Base-by-base conservation (phyloP, 2,888 invertebrate species). In the Pandemis corylana region DNA sequence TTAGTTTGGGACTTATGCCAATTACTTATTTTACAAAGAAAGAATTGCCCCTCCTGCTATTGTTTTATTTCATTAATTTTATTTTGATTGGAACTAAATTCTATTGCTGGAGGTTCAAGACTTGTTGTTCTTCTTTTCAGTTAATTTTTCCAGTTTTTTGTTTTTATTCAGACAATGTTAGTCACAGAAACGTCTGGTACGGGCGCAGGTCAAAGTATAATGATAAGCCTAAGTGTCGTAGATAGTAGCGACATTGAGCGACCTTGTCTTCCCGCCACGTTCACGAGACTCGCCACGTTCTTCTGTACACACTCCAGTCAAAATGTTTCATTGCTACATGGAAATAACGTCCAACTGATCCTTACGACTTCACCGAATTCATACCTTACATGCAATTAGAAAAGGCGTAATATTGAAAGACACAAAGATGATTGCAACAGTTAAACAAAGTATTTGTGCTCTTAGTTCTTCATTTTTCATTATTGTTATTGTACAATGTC, bases 191-290 rank as follows among this genome's bases (percentile, higher is more conserved):
- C 1, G 28, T 59, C 59, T 59, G 28, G 12, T 28, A 59, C 59
- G 59, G 59, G 20, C 59, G 59, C 59, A 59, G 59, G 59, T 59
- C 59, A 59, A 59, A 59, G 59, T 10, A 59, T 51, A n/a, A 15
- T 59, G 59, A 59, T 59, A 59, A 59, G 59, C 9, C 28, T 61
- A 41, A 41, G 61, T 13, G 41, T 15, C 28, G 41, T 6, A 42
- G 62, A 62, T 62, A 65, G 10, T 20, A 53, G 49, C 42, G 62
- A 62, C 62, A 62, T 62, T 62, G 62, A n/a, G 42, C 62, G 62
- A 41, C 62, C 62, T 62, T 62, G 62, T 10, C 62, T 42, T n/a
- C 7, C 62, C 59, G 28, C 2, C n/a, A n/a, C 42, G 62, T 7
- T n/a, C 41, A 41, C 62, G 62, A 62, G n/a, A 41, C 7, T 3